Evolutionary conservation across 2,797 vertebrate genomes (phyloP), one percentile per base, ranked within the genome.

Genomic region (Austrolebias charrua): DNA sequence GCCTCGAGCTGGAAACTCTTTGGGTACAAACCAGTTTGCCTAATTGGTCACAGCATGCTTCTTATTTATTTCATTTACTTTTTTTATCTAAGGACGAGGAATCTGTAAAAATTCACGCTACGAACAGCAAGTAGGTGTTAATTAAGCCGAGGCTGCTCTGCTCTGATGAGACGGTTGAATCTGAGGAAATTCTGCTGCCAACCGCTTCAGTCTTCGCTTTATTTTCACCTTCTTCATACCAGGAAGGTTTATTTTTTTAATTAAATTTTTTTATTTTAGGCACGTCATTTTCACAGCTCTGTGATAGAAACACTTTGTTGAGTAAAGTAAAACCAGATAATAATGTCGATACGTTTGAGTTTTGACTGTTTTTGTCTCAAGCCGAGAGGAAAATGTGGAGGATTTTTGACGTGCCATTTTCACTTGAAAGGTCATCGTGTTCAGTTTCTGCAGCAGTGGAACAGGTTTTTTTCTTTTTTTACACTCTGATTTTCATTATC

Each of bases 31-130:
- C 71, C 67, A 80, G 67, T 65, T 65, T 54, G 72, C 50, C 58
- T 79, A 86, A 84, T 85, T 86, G 71, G 78, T 82, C 80, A 81
- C 84, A 85, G 81, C 61, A 1, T 82, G 82, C 65, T 47, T 66
- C 76, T 71, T 73, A 59, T 59, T 59, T 46, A 47, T 35, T 59
- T 33, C 18, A 47, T 35, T 49, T 20, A 33, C 12, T 50, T 38
- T 60, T n/a, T 50, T 50, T 31, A 29, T 29, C 35, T 31, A 38
- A 61, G 38, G 48, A 9, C 4, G n/a, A 15, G 24, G 52, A 70
- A 79, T 75, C 67, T 84, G 75, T 79, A 73, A 75, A 71, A 64
- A 82, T 75, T 44, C 72, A 73, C 64, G 79, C 74, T 79, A 79
- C 71, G 75, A 81, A 78, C 65, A 71, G 78, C 76, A 70, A 83